Evolutionary conservation across 2,888 invertebrate genomes (phyloP), one percentile per base, ranked within the genome.

Genomic region (Agrochola lota): DNA sequence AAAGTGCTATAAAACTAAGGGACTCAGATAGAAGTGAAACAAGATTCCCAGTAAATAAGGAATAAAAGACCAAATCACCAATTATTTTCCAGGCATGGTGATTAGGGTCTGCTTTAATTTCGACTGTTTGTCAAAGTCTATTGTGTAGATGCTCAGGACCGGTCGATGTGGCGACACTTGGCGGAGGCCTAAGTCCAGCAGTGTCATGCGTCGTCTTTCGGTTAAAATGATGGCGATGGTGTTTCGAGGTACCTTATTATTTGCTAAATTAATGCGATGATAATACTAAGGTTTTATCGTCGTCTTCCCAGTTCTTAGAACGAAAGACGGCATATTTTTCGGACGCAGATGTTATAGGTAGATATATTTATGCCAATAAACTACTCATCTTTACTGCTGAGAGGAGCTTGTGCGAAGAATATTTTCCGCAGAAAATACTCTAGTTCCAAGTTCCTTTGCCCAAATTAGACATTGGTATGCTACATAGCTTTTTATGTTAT

Each of bases 311-410:
- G 11, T 17, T 55, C 7, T 43, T 23, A 30, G 49, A 15, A 62
- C 7, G 9, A 35, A 26, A 67, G 23, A 35, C 11, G 43, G 23
- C n/a, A 46, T 64, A 74, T 78, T 63, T 81, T 64, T 70, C 35
- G 0, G 2, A 40, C 9, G 49, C 75, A 77, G 12, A 63, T 76
- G 46, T 52, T 77, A 40, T 55, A 60, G 73, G 40, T 23, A 23
- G 30, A 66, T 55, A 74, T 74, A 20, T 72, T 67, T 72, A 63
- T 76, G 71, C 64, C n/a, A 59, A 71, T 72, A 43, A 59, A 78
- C 52, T 23, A 26, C n/a, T 59, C n/a, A 40, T 4, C 7, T 66
- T 63, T 66, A 77, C n/a, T 71, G 40, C n/a, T 52, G 17, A 30
- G 11, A 20, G 8, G 57, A 57, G 59, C 6, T 52, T 72, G 62